phyloP scores from a whole-genome alignment of 2,113 vertebrate species.

The Brachypodius melanocephalos region DNA sequence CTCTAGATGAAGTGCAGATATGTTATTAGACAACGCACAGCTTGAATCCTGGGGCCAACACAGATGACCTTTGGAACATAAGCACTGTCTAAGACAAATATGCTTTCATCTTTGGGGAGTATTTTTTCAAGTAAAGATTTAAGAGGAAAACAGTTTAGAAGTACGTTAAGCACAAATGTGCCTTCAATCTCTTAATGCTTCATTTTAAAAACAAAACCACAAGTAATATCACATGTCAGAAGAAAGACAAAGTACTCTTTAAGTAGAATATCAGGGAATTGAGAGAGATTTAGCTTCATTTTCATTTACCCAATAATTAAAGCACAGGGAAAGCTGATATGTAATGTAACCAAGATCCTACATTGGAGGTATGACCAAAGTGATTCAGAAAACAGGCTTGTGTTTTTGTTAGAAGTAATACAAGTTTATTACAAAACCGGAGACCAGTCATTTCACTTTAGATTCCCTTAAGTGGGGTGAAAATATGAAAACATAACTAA shows the following conservation, averaged over 20 bases:
- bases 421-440: not conserved
- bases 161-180: conserved; percentile 46
- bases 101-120: conserved; percentile 53
- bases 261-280: not conserved
- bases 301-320: not conserved
- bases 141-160: conserved; percentile 57
- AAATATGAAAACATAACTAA: not conserved
- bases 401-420: not conserved
- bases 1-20: conserved; percentile 67
- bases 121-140: conserved; percentile 66
- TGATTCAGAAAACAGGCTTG: not conserved
- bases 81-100: conserved; percentile 64
- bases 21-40: conserved; percentile 71
- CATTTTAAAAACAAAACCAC: conserved; percentile 49
- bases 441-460: not conserved
- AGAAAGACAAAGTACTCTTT: conserved; percentile 4
- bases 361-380: not conserved
- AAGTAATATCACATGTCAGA: conserved; percentile 31
- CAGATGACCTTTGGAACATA: conserved; percentile 66
- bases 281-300: not conserved
- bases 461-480: not conserved
- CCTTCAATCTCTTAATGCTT: conserved; percentile 31
- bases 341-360: not conserved
- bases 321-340: not conserved
- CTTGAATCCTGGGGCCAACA: conserved; percentile 59